phyloP scores from a whole-genome alignment of 2,888 invertebrate genomes.

The Mallateleia sp. region DNA sequence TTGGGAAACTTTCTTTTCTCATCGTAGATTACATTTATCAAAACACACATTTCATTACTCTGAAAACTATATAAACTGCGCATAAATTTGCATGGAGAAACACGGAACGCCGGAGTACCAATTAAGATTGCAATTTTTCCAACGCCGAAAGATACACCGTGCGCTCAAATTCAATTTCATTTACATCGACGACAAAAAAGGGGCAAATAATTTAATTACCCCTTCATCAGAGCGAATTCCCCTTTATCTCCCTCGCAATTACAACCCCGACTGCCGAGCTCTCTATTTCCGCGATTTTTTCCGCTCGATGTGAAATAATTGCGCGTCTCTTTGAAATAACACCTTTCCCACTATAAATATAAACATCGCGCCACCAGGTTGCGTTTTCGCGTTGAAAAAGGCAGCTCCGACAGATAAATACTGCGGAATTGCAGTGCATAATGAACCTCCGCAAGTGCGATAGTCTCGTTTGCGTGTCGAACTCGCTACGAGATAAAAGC shows the following conservation, averaged over 20 bases:
- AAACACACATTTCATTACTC: constrained; percentile 71
- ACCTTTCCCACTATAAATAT: constrained; percentile 36
- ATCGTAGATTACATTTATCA: constrained; percentile 64
- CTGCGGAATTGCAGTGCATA: constrained; percentile 65
- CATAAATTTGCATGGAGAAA: constrained; percentile 63
- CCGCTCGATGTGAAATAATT: constrained; percentile 43
- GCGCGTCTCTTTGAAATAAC: constrained; percentile 46
- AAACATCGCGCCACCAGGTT: constrained; percentile 31
- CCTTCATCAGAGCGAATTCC: neutral
- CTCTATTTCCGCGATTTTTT: constrained; percentile 7
- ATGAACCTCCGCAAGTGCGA: constrained; percentile 69
- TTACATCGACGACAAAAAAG: constrained; percentile 15
- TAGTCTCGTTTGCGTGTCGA: constrained; percentile 75
- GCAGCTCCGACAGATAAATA: constrained; percentile 52
- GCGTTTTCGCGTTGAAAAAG: constrained; percentile 42
- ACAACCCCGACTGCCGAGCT: neutral
- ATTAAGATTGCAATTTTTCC: constrained; percentile 60
- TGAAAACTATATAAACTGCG: constrained; percentile 62
- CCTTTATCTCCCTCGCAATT: neutral
- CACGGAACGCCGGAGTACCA: constrained; percentile 55
- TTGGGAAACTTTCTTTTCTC: constrained; percentile 50
- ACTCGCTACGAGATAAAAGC: constrained; percentile 75
- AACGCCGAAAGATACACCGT: constrained; percentile 31
- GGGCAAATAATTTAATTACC: constrained; percentile 47
- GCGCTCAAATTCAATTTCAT: constrained; percentile 48